Evolutionary conservation across 2,113 vertebrate species (phyloP), one percentile per base, ranked within the genome.

Genomic region (Saccopteryx bilineata): DNA sequence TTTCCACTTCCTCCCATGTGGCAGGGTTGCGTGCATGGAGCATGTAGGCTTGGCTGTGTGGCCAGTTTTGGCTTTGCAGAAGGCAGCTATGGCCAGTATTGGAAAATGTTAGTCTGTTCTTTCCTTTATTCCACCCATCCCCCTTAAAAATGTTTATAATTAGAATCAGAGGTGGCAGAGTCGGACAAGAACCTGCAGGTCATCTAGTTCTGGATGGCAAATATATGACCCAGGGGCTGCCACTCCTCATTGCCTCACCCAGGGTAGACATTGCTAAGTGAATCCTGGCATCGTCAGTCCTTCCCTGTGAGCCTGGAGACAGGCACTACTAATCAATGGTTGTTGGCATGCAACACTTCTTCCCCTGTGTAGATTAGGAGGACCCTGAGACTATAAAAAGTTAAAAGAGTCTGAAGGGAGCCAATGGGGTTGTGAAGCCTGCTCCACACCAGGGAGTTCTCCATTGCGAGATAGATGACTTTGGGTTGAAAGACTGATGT

Each of bases 71-170:
- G 46, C 78, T 85, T 81, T 78, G 81, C 91, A 52, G 74, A 76
- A 66, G 87, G 90, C 68, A 85, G 92, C 76, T 7, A 69, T 81
- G 92, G 87, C 60, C 50, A 8, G 6, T 87, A 46, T 91, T 91
- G 95, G 96, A 96, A 97, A 95, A 95, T 88, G 48, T 80, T 85
- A 71, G 15, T 72, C 56, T 74, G 19, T 58, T 69, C 52, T 85
- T 86, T 81, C 84, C 71, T 91, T 95, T 93, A 39, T 96, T 96
- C 82, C 68, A 63, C 74, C 74, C 39, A n/a, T 14, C 48, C 33
- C 33, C 54, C 13, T 13, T 87, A 28, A 31, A 89, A 39, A 23
- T 87, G 90, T 96, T 63, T 66, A 46, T 91, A 84, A 79, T 92
- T 94, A 71, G 91, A 95, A 54, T 94, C 74, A 66, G 94, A 93